phyloP scores from a whole-genome alignment of 2,113 vertebrate species.

The Ahaetulla prasina region DNA sequence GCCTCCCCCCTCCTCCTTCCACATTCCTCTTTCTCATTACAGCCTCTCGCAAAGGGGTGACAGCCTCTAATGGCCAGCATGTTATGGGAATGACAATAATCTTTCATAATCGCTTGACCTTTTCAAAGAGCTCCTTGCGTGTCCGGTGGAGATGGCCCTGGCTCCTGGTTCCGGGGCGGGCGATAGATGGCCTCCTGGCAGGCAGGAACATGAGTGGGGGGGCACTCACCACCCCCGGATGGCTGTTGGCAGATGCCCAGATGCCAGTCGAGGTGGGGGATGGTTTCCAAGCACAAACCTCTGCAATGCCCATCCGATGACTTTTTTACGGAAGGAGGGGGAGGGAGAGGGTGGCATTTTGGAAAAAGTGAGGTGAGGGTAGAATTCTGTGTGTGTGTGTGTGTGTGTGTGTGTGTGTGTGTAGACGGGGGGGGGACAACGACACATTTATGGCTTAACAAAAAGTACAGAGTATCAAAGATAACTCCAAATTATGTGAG shows the following conservation, averaged over 20 bases:
- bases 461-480: neutral
- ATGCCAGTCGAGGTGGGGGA: neutral
- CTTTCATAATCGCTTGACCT: neutral
- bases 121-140: slow-evolving; percentile 3
- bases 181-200: neutral
- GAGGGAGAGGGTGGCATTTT: neutral
- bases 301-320: neutral
- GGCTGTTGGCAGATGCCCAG: neutral
- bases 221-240: neutral
- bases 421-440: neutral
- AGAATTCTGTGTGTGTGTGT: neutral
- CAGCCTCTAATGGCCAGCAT: neutral
- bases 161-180: neutral
- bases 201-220: too few species aligned
- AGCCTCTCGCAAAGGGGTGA: slow-evolving; percentile 21
- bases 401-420: neutral
- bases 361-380: neutral
- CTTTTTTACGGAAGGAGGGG: neutral
- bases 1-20: neutral
- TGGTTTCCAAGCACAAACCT: neutral
- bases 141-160: fast-evolving
- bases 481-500: neutral
- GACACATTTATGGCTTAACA: neutral
- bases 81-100: fast-evolving
- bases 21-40: slow-evolving; percentile 12